Evolutionary conservation across 1,140 invertebrate species (phyloP).

Genomic region (Sinella curviseta): DNA sequence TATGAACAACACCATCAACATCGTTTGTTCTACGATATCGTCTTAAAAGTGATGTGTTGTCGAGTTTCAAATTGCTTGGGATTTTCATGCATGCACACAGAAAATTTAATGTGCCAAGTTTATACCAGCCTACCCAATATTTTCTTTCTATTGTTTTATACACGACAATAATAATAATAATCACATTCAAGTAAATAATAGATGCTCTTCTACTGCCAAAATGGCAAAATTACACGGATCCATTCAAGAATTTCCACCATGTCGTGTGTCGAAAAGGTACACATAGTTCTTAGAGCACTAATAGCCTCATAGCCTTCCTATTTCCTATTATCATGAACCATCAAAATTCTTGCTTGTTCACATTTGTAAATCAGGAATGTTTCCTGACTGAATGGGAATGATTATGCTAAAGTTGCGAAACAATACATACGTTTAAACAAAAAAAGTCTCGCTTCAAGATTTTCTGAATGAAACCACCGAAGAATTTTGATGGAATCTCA

Average conservation of each 20-base stretch:
- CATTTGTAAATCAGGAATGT: background rate
- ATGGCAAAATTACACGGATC: background rate
- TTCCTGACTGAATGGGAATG: background rate
- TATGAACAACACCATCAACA: background rate
- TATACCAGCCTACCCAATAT: no score
- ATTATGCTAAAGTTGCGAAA: no score
- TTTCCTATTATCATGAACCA: background rate
- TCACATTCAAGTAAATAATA: background rate
- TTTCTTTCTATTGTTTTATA: background rate
- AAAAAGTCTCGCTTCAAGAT: background rate
- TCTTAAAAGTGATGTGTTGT: background rate
- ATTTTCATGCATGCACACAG: no score
- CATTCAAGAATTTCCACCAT: background rate
- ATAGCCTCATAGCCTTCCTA: no score
- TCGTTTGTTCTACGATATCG: background rate
- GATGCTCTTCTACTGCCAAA: background rate
- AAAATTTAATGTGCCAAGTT: no score
- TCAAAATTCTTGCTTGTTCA: background rate
- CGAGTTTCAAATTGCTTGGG: background rate
- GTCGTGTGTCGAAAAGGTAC: no score
- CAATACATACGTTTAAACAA: no score
- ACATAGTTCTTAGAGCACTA: no score
- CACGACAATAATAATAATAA: background rate
- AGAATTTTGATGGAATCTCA: background rate
- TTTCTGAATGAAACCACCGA: background rate